phyloP scores from a whole-genome alignment of 2,888 invertebrate genomes.

The Xylocampa areola region DNA sequence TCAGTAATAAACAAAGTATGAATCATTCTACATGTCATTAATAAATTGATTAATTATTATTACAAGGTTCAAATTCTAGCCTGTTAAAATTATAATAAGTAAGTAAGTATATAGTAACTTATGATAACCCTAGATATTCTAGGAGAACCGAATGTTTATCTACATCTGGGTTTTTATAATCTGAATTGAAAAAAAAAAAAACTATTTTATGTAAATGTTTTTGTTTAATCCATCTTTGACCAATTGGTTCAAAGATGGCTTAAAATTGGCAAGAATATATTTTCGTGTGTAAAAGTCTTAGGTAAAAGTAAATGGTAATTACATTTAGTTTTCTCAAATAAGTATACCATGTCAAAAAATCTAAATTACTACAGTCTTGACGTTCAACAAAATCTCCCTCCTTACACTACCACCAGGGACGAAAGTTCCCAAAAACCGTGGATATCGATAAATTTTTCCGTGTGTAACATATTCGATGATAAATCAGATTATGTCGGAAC shows the following conservation, averaged over 20 bases:
- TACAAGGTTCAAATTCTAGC: no score
- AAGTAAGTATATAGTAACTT: no score
- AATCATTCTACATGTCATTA: slow-evolving; percentile 1
- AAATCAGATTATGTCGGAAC: slow-evolving; percentile 56
- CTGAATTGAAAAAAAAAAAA: no score
- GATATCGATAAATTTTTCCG: slow-evolving; percentile 42
- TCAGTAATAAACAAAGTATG: slow-evolving; percentile 19
- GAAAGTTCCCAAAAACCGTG: slow-evolving; percentile 6
- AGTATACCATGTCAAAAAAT: neutral
- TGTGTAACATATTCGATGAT: slow-evolving; percentile 49
- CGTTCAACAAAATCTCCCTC: slow-evolving; percentile 2
- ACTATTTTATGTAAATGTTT: no score
- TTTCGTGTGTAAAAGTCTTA: no score
- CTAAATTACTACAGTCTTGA: neutral
- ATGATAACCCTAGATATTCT: neutral
- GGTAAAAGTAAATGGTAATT: no score
- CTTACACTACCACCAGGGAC: slow-evolving; percentile 4
- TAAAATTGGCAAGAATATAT: no score
- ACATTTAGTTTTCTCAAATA: neutral
- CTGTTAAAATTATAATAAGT: no score
- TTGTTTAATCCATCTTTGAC: no score
- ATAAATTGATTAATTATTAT: neutral
- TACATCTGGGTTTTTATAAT: no score
- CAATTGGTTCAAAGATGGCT: no score
- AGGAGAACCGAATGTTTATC: no score